These are phyloP conservation scores for Smittia sp. DNA, from an alignment of 2,888 invertebrate species.

Conservation along the genomic window DNA sequence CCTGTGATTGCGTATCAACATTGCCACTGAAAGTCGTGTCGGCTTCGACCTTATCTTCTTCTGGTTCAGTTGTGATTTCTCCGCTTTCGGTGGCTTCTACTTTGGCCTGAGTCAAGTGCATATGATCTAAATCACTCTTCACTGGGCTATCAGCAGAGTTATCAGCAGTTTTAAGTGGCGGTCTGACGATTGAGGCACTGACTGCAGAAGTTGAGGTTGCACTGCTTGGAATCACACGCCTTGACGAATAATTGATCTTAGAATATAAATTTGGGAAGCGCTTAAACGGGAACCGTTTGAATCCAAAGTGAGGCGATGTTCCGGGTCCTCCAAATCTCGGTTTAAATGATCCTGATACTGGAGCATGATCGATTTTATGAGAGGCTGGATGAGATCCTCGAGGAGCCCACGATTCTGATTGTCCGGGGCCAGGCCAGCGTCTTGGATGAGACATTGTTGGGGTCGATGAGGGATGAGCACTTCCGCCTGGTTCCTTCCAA, in stretches of 20 bases:
- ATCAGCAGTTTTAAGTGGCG: neutral
- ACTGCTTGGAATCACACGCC: slow-evolving; percentile 1
- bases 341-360: neutral
- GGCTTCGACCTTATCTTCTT: slow-evolving; percentile 22
- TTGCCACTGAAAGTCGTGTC: slow-evolving; percentile 36
- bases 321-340: neutral
- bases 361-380: neutral
- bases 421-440: slow-evolving; percentile 12
- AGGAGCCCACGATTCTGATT: slow-evolving; percentile 1
- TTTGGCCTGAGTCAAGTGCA: neutral
- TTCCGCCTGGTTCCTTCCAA: slow-evolving; percentile 14
- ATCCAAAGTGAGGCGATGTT: slow-evolving; percentile 14
- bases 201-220: neutral
- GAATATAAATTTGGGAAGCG: slow-evolving; percentile 30
- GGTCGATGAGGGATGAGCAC: slow-evolving; percentile 1
- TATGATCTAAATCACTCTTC: neutral
- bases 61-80: slow-evolving; percentile 4
- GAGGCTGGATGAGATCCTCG: neutral
- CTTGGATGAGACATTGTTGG: slow-evolving; percentile 12
- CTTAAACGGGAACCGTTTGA: slow-evolving; percentile 27
- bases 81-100: slow-evolving; percentile 21
- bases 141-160: neutral
- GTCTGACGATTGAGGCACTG: neutral
- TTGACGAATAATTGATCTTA: slow-evolving; percentile 29
- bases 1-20: slow-evolving; percentile 17